These are phyloP conservation scores for Hyposmocoma kahamanoa DNA, from an alignment of 1,140 invertebrate genomes.

Conservation along the genomic window DNA sequence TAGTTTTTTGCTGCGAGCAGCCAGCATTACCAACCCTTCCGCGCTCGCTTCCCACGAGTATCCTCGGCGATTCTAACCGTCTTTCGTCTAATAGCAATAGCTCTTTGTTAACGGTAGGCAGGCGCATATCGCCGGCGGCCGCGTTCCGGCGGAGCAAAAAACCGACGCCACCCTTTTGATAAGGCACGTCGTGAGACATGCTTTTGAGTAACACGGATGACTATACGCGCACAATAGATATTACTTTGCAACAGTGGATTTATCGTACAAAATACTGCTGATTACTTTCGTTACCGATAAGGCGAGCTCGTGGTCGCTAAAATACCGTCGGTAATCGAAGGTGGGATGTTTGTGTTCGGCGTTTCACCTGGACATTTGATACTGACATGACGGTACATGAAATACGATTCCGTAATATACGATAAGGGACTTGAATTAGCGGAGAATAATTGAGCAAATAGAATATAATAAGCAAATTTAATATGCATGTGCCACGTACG, in stretches of 20 bases:
- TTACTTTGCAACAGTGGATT: not conserved
- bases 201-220: constrained; percentile 22
- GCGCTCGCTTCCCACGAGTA: constrained; percentile 22
- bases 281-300: not conserved
- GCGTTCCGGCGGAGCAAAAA: constrained; percentile 14
- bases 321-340: too few species aligned
- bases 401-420: too few species aligned
- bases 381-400: too few species aligned
- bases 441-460: too few species aligned
- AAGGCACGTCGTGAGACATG: constrained; percentile 22
- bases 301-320: too few species aligned
- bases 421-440: too few species aligned
- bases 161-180: constrained; percentile 16
- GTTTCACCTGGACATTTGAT: too few species aligned
- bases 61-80: constrained; percentile 2
- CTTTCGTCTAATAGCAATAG: constrained; percentile 10
- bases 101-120: constrained; percentile 8
- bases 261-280: constrained; percentile 6
- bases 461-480: too few species aligned
- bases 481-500: too few species aligned
- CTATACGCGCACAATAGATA: constrained; percentile 8
- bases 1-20: constrained; percentile 17
- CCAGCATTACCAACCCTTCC: constrained; percentile 14
- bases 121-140: constrained; percentile 1
- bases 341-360: too few species aligned